Conservation (phyloP, 1,140 invertebrate species). For the Tetramorium simillimum region DNA sequence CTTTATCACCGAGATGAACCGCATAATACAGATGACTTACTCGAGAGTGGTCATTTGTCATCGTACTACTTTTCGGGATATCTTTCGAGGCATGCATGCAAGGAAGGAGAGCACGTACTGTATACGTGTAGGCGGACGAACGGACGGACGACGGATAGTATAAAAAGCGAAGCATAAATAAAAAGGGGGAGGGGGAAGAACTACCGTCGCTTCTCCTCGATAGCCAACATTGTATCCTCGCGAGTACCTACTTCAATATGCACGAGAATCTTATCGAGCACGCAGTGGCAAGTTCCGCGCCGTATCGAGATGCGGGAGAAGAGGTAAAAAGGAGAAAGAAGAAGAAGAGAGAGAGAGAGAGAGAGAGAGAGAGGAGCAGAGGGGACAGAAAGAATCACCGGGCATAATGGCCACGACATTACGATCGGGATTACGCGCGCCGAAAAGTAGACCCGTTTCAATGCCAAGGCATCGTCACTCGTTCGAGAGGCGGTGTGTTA, state of each 20-base stretch:
- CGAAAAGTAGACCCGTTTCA: constrained; percentile 75
- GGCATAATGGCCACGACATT: constrained; percentile 73
- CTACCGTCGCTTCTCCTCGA: constrained; percentile 13
- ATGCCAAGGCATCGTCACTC: constrained; percentile 67
- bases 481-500: constrained; percentile 54
- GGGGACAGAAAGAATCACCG: constrained; percentile 3
- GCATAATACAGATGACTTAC: constrained; percentile 33
- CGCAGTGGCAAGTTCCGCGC: constrained; percentile 40
- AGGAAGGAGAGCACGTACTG: constrained; percentile 28
- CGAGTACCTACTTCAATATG: constrained; percentile 48
- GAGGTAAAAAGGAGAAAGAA: not conserved
- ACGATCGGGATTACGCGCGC: constrained; percentile 71
- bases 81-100: not conserved
- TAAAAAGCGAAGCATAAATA: constrained; percentile 1
- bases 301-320: constrained; percentile 44
- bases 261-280: constrained; percentile 36
- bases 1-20: not conserved
- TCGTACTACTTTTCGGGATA: constrained; percentile 35
- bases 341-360: not conserved
- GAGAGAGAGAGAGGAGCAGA: not conserved
- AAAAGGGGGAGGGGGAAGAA: not conserved
- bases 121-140: constrained; percentile 1
- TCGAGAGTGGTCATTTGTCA: constrained; percentile 45
- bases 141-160: constrained; percentile 8
- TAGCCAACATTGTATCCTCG: constrained; percentile 52